These are phyloP conservation scores for Lepus oiostolus DNA, from an alignment of 2,797 vertebrate species.

Conservation along the genomic window DNA sequence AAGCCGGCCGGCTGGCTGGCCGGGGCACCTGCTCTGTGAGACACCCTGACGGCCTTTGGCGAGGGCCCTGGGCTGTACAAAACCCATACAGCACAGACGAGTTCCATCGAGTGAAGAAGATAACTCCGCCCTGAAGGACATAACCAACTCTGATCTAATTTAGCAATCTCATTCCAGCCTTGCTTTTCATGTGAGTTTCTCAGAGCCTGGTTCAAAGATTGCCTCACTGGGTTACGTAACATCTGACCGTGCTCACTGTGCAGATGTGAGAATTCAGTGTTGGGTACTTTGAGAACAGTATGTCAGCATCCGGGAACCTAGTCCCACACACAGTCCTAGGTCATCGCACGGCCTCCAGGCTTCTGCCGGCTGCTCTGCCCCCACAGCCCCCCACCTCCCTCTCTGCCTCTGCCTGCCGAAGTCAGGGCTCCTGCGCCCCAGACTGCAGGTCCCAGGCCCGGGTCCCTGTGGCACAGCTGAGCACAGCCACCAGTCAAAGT, in stretches of 20 bases:
- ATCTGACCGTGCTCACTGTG: background rate
- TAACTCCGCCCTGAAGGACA: background rate
- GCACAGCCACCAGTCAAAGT: background rate
- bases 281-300: background rate
- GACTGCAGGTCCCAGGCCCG: background rate
- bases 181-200: background rate
- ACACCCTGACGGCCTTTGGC: background rate
- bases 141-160: background rate
- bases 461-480: too few relatives aligned
- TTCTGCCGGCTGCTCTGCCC: background rate
- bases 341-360: background rate
- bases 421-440: background rate
- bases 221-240: background rate
- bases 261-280: background rate
- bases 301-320: background rate
- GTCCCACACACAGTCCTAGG: background rate
- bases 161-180: background rate
- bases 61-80: background rate
- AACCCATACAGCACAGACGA: conserved; percentile 1
- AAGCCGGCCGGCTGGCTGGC: background rate
- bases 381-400: fast-evolving
- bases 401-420: background rate
- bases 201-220: background rate
- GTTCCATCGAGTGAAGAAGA: background rate
- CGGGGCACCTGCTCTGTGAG: background rate